Evolutionary conservation across 2,888 invertebrate species (phyloP).

Genomic region (Mythimna loreyi): DNA sequence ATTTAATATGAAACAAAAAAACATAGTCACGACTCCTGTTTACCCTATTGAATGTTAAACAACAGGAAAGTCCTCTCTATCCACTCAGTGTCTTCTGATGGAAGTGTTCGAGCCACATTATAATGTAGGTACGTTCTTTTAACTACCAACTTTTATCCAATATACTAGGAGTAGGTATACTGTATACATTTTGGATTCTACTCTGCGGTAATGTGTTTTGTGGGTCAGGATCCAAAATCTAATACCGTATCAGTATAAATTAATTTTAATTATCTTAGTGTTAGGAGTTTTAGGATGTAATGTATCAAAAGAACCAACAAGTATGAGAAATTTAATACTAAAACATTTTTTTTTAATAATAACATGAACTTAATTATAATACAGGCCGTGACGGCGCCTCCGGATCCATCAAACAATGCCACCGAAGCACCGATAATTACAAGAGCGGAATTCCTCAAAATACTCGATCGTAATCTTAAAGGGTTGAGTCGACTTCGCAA

Average conservation of each 20-base stretch:
- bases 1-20: no score
- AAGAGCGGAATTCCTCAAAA: conserved; percentile 84
- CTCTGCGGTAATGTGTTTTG: not conserved
- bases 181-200: not conserved
- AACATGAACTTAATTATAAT: conserved; percentile 7
- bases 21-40: not conserved
- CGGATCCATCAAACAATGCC: conserved; percentile 75
- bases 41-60: not conserved
- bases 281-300: not conserved
- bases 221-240: no score
- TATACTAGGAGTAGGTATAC: not conserved
- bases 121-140: no score
- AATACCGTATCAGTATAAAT: not conserved
- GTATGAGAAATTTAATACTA: not conserved
- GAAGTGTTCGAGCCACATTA: not conserved
- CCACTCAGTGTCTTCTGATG: not conserved
- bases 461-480: conserved; percentile 87
- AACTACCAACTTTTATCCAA: not conserved
- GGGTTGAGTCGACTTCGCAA: conserved; percentile 85
- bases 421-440: conserved; percentile 85
- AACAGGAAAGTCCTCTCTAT: not conserved
- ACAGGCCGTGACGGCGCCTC: conserved; percentile 72
- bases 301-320: not conserved
- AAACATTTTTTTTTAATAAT: conserved; percentile 1
- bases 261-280: not conserved